These are phyloP conservation scores for Alces alces DNA, from an alignment of 2,113 vertebrate genomes.

Conservation along the genomic window DNA sequence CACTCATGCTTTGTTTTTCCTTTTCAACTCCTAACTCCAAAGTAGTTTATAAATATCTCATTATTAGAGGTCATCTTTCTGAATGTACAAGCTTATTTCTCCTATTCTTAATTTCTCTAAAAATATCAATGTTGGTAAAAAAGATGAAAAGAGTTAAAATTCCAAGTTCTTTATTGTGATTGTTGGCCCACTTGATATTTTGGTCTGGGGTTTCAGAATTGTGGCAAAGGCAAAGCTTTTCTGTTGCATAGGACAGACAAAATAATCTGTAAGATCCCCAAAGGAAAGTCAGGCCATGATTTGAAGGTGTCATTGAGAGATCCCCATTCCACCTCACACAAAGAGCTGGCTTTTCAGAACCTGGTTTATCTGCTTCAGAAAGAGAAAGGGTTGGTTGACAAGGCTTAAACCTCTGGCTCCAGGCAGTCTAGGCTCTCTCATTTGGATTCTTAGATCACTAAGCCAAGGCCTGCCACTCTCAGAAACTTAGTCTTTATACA, in stretches of 20 bases:
- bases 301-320: conserved; percentile 30
- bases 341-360: background rate
- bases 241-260: background rate
- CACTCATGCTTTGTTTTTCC: background rate
- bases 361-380: conserved; percentile 51
- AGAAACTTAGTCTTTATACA: conserved; percentile 52
- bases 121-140: background rate
- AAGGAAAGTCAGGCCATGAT: background rate
- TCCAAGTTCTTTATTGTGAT: background rate
- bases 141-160: conserved; percentile 13
- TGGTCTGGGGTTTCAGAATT: background rate
- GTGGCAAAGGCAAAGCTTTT: background rate
- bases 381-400: conserved; percentile 56
- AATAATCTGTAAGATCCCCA: background rate
- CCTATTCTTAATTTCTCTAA: background rate
- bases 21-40: conserved; percentile 3
- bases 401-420: conserved; percentile 64
- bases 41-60: conserved; percentile 7
- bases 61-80: background rate
- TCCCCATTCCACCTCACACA: background rate
- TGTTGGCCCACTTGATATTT: background rate
- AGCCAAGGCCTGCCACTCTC: conserved; percentile 37
- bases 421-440: conserved; percentile 58
- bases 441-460: conserved; percentile 48
- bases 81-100: background rate